A percentile compares a stretch with the other conserved stretches of the same genome.
Conservation (phyloP, 1,140 invertebrate species). For the Drosophila nebulosa region DNA sequence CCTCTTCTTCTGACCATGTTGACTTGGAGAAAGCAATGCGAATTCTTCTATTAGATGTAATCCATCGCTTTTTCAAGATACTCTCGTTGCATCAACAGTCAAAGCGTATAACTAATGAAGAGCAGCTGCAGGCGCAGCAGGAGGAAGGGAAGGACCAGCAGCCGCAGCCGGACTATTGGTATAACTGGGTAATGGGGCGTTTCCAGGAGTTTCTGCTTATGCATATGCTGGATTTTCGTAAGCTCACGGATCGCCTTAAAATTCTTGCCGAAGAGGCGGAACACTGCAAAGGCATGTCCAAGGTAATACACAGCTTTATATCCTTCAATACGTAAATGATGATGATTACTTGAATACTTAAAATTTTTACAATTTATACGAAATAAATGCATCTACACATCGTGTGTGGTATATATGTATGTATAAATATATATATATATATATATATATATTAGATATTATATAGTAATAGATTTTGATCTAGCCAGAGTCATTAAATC, state of each 20-base stretch:
- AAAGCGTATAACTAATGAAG: background rate
- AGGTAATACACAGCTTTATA: slow-evolving; percentile 26
- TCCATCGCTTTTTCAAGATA: slow-evolving; percentile 2
- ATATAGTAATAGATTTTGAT: background rate
- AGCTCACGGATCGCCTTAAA: slow-evolving; percentile 7
- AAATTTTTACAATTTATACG: no score
- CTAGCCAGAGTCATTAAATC: background rate
- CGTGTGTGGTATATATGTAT: background rate
- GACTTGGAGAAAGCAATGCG: background rate
- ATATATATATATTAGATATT: no score
- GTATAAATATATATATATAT: no score
- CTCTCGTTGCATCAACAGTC: background rate
- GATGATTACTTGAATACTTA: background rate
- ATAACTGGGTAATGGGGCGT: slow-evolving; percentile 39
- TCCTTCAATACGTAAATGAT: slow-evolving; percentile 7
- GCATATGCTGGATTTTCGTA: slow-evolving; percentile 17
- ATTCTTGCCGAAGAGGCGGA: slow-evolving; percentile 15
- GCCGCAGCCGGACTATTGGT: slow-evolving; percentile 27
- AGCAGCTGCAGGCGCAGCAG: background rate
- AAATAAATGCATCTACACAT: no score
- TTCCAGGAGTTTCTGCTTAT: slow-evolving; percentile 37
- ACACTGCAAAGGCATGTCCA: background rate
- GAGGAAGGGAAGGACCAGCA: no score
- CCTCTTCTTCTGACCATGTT: no score
- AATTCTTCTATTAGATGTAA: slow-evolving; percentile 18